Percentiles rank a stretch among this genome's conserved stretches.
These are phyloP conservation scores for Geothlypis trichas DNA, from an alignment of 2,113 vertebrate genomes.

Conservation along the genomic window DNA sequence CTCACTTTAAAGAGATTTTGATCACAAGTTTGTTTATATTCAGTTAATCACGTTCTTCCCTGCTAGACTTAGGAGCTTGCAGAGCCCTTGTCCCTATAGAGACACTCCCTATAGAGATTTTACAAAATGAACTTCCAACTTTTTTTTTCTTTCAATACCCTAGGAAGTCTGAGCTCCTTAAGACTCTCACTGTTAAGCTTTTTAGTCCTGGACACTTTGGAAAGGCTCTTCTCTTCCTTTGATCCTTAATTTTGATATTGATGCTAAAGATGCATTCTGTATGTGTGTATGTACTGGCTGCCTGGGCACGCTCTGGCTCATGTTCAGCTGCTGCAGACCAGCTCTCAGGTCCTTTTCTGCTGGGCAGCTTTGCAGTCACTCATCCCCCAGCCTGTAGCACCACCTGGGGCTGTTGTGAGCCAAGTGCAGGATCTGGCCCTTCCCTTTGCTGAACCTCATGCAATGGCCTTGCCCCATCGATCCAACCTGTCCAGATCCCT, in stretches of 20 bases:
- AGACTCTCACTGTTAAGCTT: neutral
- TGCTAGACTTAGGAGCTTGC: neutral
- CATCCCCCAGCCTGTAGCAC: neutral
- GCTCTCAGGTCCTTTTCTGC: neutral
- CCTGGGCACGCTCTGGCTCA: neutral
- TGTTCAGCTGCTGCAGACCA: neutral
- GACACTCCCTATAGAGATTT: neutral
- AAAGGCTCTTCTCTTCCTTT: neutral
- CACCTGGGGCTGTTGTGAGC: neutral
- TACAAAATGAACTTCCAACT: neutral
- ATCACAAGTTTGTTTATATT: conserved; percentile 11
- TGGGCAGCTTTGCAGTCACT: neutral
- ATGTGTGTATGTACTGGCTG: neutral
- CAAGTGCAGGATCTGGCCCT: neutral
- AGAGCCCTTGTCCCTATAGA: neutral
- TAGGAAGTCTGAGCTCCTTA: neutral
- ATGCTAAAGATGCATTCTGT: neutral
- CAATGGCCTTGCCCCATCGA: neutral
- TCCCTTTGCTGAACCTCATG: fast-evolving
- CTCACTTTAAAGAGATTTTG: neutral
- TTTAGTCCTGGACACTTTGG: neutral
- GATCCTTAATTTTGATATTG: neutral
- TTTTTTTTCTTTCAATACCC: neutral
- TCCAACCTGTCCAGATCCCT: neutral
- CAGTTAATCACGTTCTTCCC: neutral